Base-by-base conservation (phyloP, 2,797 vertebrate species). In the Crenuchus spilurus region DNA sequence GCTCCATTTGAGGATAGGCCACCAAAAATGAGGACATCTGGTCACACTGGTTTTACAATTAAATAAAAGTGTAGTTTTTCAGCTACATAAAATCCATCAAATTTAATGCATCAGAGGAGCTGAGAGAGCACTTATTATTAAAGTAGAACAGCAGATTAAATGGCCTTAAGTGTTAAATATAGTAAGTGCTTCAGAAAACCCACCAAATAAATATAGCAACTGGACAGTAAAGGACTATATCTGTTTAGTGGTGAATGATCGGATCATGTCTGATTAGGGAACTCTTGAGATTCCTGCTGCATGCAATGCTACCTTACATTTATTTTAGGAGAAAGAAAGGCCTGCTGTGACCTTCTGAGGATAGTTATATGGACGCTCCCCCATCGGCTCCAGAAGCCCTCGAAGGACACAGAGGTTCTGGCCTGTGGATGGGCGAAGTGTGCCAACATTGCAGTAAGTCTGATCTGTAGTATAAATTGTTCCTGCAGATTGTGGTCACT, bases 401-500 rank as follows among this genome's bases (percentile, higher is more conserved):
- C 87, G 78, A 86, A 91, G 88, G 42, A 49, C 63, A 81, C 73
- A 57, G 68, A 81, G 90, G 93, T 69, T 81, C 83, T 37, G 86
- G 89, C 78, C 88, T 89, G 67, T 75, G 84, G 55, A 77, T 62
- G 39, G 80, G 84, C 71, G 92, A 84, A 78, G 87, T 86, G 75
- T 87, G 89, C 92, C 91, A 94, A 73, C 86, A 89, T 35, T 80
- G 87, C 67, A 72, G 61, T 83, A 88, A 85, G 76, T 88, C 77
- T 83, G 82, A 89, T 70, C 91, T 92, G 72, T 18, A 78, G 70
- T 39, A 76, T 75, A 74, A 77, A 84, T 82, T 64, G 63, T 75
- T 72, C 72, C 74, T 55, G 71, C 82, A 64, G 68, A 74, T 73
- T 55, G 69, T 39, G 46, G 26, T 66, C 37, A 72, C 69, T 81